Evolutionary conservation across 2,113 vertebrate species (phyloP).

Genomic region (Sorex araneus): DNA sequence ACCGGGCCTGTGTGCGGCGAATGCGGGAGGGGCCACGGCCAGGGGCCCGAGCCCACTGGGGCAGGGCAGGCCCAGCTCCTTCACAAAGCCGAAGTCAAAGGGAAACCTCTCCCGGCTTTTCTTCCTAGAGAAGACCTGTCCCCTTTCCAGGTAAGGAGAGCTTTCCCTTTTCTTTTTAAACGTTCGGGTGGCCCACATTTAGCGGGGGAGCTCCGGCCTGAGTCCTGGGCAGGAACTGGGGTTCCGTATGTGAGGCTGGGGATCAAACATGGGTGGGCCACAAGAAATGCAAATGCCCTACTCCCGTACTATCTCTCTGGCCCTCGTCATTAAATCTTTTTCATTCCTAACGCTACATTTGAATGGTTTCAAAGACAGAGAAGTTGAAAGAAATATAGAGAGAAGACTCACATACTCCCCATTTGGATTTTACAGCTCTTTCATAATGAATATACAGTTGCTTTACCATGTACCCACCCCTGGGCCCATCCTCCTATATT

Average conservation of each 20-base stretch:
- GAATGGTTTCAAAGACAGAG: not conserved
- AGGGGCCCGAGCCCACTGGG: no score
- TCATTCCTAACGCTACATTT: not conserved
- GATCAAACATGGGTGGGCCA: no score
- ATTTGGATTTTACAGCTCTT: not conserved
- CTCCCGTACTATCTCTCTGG: no score
- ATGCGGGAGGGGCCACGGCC: no score
- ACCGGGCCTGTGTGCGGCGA: not conserved
- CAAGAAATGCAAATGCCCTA: no score
- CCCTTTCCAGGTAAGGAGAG: not conserved
- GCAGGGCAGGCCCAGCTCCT: no score
- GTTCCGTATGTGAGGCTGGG: no score
- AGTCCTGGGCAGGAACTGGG: no score
- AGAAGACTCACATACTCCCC: not conserved
- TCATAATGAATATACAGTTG: not conserved
- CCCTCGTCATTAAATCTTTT: not conserved
- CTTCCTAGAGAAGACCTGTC: not conserved
- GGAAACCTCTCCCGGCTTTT: not conserved
- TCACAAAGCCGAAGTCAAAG: not conserved
- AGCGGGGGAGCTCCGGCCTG: no score
- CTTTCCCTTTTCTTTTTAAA: not conserved
- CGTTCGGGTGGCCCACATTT: no score
- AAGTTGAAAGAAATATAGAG: not conserved
- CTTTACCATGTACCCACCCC: fast-evolving
- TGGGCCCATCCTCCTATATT: no score